Conservation (phyloP, 2,888 invertebrate genomes). For the Itoplectis maculator region DNA sequence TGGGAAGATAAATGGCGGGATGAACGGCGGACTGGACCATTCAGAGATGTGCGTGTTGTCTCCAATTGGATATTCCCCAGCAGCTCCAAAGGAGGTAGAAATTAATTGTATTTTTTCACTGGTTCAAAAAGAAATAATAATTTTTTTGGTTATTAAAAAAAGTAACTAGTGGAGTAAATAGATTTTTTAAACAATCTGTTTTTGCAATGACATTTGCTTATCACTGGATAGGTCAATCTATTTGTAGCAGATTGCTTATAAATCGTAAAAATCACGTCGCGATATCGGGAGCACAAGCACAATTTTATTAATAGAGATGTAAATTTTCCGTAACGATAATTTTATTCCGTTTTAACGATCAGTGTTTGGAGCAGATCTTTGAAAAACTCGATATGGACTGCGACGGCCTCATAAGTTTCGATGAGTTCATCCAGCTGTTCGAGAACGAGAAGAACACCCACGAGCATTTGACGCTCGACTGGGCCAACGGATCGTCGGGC, state of each 20-base stretch:
- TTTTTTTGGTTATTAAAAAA: too few species aligned
- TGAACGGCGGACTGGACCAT: slow-evolving; percentile 85
- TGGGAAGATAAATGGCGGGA: slow-evolving; percentile 77
- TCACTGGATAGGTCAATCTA: too few species aligned
- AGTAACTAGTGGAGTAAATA: too few species aligned
- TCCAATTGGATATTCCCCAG: slow-evolving; percentile 87
- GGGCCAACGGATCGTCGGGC: slow-evolving; percentile 73
- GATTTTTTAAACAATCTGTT: too few species aligned
- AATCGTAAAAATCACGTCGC: not conserved
- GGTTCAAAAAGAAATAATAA: too few species aligned
- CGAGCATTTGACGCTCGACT: slow-evolving; percentile 73
- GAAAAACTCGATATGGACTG: slow-evolving; percentile 88
- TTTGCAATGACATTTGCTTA: not conserved
- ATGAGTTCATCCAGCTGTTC: slow-evolving; percentile 88
- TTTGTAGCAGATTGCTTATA: not conserved
- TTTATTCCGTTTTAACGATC: not conserved
- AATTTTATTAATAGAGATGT: not conserved
- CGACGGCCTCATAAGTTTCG: slow-evolving; percentile 88
- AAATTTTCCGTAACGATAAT: not conserved
- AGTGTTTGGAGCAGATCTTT: slow-evolving; percentile 86
- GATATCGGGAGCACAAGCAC: not conserved
- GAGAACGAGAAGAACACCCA: slow-evolving; percentile 84
- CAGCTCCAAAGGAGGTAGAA: slow-evolving; percentile 87
- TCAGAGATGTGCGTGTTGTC: slow-evolving; percentile 88
- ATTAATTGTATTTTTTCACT: slow-evolving; percentile 72